These are phyloP conservation scores for Cavia aperea DNA, from an alignment of 2,113 vertebrate species.

Conservation along the genomic window DNA sequence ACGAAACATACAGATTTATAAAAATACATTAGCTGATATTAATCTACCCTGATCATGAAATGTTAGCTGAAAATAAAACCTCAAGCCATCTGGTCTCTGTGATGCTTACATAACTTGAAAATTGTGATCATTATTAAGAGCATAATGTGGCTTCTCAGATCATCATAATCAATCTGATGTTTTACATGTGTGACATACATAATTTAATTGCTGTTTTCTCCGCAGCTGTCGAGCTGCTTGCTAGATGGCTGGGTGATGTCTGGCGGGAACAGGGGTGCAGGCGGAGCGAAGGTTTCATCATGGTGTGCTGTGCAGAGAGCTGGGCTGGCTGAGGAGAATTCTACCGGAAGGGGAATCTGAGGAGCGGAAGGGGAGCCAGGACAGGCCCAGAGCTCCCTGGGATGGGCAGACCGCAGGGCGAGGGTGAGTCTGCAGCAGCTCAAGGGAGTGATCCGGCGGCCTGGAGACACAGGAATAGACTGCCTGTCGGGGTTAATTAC, in stretches of 20 bases:
- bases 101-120: not conserved
- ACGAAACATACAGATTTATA: not conserved
- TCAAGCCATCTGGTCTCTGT: slow-evolving; percentile 39
- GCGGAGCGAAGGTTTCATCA: not conserved
- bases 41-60: not conserved
- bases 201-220: not conserved
- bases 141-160: slow-evolving; percentile 11
- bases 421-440: too few species aligned
- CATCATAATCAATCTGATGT: slow-evolving; percentile 17
- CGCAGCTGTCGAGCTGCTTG: not conserved
- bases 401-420: accelerated
- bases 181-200: not conserved
- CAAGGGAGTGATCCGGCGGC: accelerated
- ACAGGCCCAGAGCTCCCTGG: accelerated
- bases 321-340: not conserved
- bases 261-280: accelerated
- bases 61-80: not conserved
- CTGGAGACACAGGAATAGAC: too few species aligned
- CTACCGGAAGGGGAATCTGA: not conserved
- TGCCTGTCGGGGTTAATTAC: not conserved
- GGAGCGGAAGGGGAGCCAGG: not conserved
- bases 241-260: not conserved
- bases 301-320: accelerated
- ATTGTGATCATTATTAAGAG: slow-evolving; percentile 31
- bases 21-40: not conserved